phyloP scores from a whole-genome alignment of 2,888 invertebrate species.

The Sinopyrophorus schimmeli region DNA sequence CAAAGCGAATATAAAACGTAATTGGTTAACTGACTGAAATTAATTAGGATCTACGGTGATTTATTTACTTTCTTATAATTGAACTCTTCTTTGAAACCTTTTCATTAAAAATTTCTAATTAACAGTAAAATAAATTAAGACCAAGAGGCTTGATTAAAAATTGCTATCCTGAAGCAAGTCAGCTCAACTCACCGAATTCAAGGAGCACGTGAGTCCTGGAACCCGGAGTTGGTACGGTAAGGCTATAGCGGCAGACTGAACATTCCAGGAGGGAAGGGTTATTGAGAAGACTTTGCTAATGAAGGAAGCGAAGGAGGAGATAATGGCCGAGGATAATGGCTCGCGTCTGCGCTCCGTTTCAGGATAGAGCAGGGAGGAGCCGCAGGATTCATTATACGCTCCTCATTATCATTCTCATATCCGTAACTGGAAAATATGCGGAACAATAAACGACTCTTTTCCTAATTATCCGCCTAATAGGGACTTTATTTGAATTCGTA shows the following conservation, averaged over 20 bases:
- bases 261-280: conserved; percentile 43
- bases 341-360: conserved; percentile 49
- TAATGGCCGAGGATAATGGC: conserved; percentile 53
- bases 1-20: too few species aligned
- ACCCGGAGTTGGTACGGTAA: conserved; percentile 31
- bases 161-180: too few species aligned
- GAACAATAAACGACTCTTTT: conserved; percentile 22
- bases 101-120: too few species aligned
- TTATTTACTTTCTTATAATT: too few species aligned
- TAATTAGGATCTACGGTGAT: too few species aligned
- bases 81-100: too few species aligned
- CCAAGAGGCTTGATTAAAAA: too few species aligned
- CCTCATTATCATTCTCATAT: conserved; percentile 30
- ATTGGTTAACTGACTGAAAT: too few species aligned
- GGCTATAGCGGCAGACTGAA: conserved; percentile 56
- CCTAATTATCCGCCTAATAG: conserved; percentile 21
- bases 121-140: too few species aligned
- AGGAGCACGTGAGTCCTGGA: conserved; percentile 10
- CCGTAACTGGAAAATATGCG: conserved; percentile 25
- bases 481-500: conserved; percentile 12
- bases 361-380: conserved; percentile 44
- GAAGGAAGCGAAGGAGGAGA: conserved; percentile 52
- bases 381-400: conserved; percentile 30
- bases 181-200: too few species aligned
- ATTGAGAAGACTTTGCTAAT: conserved; percentile 48